Conservation (phyloP, 1,140 invertebrate species). For the Tribolium castaneum region DNA sequence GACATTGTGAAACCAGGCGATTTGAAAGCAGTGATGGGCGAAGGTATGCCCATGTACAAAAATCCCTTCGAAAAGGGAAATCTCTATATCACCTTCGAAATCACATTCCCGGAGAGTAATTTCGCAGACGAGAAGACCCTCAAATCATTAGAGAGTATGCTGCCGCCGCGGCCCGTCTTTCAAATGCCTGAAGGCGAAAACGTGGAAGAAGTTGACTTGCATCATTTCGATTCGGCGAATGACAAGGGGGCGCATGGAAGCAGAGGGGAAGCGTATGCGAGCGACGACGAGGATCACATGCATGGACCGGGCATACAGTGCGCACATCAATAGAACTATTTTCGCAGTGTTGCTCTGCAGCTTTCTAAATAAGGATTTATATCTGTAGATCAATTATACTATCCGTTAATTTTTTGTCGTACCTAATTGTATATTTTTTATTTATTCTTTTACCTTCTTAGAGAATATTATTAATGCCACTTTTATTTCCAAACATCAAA, state of each 20-base stretch:
- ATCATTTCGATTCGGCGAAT: conserved; percentile 78
- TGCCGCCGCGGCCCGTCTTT: conserved; percentile 76
- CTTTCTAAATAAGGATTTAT: conserved; percentile 62
- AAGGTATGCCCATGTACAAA: conserved; percentile 92
- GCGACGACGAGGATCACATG: conserved; percentile 74
- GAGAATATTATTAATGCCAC: not conserved
- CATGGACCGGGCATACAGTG: conserved; percentile 74
- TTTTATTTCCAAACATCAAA: too few species aligned
- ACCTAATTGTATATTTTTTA: conserved; percentile 26
- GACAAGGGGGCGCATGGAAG: conserved; percentile 61
- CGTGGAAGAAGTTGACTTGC: conserved; percentile 85
- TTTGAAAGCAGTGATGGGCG: conserved; percentile 81
- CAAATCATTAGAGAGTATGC: conserved; percentile 75
- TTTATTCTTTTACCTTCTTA: conserved; percentile 4
- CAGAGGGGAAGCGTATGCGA: conserved; percentile 74
- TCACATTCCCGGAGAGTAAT: conserved; percentile 85
- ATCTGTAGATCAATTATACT: conserved; percentile 19
- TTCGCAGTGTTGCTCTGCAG: conserved; percentile 56
- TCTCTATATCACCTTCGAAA: conserved; percentile 87
- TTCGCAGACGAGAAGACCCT: conserved; percentile 78
- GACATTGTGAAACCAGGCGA: conserved; percentile 83
- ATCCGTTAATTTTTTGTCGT: conserved; percentile 11
- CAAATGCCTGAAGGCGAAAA: conserved; percentile 77
- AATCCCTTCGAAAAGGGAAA: conserved; percentile 88
- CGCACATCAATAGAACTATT: conserved; percentile 70